Percentiles rank a stretch among this genome's conserved stretches.
Conservation (phyloP, 2,113 vertebrate species). For the Zeus faber region DNA sequence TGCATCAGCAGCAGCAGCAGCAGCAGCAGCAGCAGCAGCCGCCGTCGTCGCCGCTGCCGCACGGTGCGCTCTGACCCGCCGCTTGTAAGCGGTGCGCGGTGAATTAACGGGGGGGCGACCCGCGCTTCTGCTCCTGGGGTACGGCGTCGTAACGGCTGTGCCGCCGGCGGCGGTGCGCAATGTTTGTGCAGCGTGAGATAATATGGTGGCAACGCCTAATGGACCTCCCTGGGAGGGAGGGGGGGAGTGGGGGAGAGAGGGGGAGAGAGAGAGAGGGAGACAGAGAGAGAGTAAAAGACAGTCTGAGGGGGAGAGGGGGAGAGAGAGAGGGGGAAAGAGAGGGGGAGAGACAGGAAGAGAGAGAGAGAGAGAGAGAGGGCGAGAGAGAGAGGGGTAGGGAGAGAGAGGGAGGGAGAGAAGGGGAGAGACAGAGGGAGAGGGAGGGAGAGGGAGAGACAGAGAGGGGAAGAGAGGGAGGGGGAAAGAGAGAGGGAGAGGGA, state of each 20-base stretch:
- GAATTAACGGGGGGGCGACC: too few relatives aligned
- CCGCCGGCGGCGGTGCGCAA: conserved; percentile 34
- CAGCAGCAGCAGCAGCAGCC: too few relatives aligned
- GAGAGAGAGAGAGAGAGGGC: neutral
- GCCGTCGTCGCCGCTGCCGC: too few relatives aligned
- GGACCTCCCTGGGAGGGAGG: too few relatives aligned
- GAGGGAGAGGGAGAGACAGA: neutral
- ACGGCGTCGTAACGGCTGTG: conserved; percentile 47
- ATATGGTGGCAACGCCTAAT: conserved; percentile 44
- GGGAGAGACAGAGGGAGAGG: neutral
- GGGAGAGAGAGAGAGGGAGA: neutral
- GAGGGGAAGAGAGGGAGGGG: neutral
- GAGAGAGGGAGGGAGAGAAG: neutral
- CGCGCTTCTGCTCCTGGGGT: conserved; percentile 39
- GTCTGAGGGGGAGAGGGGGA: neutral
- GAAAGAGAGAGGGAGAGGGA: neutral
- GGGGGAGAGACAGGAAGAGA: neutral
- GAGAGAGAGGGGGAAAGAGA: neutral
- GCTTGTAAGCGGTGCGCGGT: too few relatives aligned
- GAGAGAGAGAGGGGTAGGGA: conserved; percentile 1
- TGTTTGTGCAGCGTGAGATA: conserved; percentile 59
- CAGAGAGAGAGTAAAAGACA: conserved; percentile 3
- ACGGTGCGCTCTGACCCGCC: too few relatives aligned
- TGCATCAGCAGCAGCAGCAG: too few relatives aligned
- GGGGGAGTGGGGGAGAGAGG: neutral